phyloP scores from a whole-genome alignment of 2,113 vertebrate species.

The Protobothrops mucrosquamatus region DNA sequence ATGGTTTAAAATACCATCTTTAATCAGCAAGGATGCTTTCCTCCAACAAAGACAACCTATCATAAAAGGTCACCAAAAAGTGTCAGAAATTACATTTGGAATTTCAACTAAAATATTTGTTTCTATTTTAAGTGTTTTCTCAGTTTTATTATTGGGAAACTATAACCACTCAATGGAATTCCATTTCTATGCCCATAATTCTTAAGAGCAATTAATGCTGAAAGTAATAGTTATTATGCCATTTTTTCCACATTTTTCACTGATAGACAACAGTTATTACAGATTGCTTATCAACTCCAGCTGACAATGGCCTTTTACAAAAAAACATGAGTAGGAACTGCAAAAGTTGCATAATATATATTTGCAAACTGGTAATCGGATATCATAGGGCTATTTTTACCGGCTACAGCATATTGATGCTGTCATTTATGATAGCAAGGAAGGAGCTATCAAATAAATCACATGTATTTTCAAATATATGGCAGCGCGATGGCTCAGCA shows the following conservation, averaged over 20 bases:
- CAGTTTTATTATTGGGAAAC: slow-evolving; percentile 65
- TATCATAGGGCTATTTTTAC: too few relatives aligned
- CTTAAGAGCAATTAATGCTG: slow-evolving; percentile 36
- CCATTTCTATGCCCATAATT: slow-evolving; percentile 43
- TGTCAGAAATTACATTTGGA: slow-evolving; percentile 86
- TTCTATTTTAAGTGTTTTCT: slow-evolving; percentile 74
- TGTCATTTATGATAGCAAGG: too few relatives aligned
- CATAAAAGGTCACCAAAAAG: slow-evolving; percentile 87
- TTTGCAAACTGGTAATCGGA: too few relatives aligned
- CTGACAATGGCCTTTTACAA: background rate
- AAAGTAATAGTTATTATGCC: slow-evolving; percentile 33
- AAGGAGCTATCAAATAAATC: too few relatives aligned
- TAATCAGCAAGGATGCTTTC: slow-evolving; percentile 84
- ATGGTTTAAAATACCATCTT: slow-evolving; percentile 92
- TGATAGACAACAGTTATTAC: background rate
- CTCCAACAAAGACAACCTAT: slow-evolving; percentile 87
- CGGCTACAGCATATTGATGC: too few relatives aligned
- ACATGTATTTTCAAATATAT: background rate
- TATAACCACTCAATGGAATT: slow-evolving; percentile 45
- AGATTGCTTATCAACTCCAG: background rate
- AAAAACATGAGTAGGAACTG: background rate
- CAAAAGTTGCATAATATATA: background rate
- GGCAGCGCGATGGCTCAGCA: too few relatives aligned
- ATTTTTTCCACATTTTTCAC: slow-evolving; percentile 28
- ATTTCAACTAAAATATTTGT: slow-evolving; percentile 86